Evolutionary conservation across 2,113 vertebrate genomes (phyloP).

Genomic region (Alligator mississippiensis): DNA sequence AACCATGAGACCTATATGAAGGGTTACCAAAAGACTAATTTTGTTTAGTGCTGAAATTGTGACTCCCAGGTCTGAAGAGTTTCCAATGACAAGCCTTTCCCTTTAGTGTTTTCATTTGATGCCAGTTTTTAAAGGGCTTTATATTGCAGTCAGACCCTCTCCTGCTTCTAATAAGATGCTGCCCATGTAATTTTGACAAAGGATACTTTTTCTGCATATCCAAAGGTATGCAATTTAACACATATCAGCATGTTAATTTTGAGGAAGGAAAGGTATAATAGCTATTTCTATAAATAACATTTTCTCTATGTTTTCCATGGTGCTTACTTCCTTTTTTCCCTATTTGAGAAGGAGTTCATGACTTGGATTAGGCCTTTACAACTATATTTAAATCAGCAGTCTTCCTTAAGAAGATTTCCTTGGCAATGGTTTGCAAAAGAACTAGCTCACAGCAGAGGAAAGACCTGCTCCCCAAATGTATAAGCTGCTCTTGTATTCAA

Average conservation of each 20-base stretch:
- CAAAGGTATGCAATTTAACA: not conserved
- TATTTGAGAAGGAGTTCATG: not conserved
- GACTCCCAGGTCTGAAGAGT: not conserved
- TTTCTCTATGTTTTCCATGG: not conserved
- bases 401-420: not conserved
- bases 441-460: not conserved
- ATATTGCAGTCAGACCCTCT: not conserved
- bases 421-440: not conserved
- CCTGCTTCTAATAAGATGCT: not conserved
- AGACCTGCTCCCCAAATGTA: not conserved
- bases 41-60: slow-evolving; percentile 10
- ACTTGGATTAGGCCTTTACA: not conserved
- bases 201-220: not conserved
- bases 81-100: not conserved
- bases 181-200: too few species aligned
- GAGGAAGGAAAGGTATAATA: not conserved
- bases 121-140: not conserved
- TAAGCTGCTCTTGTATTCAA: not conserved
- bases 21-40: not conserved
- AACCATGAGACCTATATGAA: not conserved
- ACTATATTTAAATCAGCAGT: not conserved
- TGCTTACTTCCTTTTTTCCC: not conserved
- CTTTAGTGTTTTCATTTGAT: slow-evolving; percentile 17
- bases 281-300: not conserved
- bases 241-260: not conserved